Conservation (phyloP, 2,888 invertebrate species). For the Tethea ocularis region DNA sequence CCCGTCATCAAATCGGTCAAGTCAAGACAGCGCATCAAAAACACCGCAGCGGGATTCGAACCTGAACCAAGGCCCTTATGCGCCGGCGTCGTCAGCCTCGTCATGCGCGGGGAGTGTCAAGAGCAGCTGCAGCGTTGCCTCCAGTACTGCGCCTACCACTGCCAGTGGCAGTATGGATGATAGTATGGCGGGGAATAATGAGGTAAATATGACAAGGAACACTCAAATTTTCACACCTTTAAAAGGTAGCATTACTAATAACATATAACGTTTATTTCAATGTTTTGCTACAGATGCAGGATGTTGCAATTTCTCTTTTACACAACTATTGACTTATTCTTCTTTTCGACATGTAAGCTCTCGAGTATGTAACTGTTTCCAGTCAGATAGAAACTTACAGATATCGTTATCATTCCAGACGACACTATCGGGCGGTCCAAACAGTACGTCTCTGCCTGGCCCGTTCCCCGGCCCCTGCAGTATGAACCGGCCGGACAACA, state of each 20-base stretch:
- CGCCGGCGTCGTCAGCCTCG: slow-evolving; percentile 61
- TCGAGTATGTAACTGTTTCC: background rate
- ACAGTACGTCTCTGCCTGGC: slow-evolving; percentile 77
- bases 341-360: too few relatives aligned
- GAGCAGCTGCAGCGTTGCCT: slow-evolving; percentile 65
- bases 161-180: slow-evolving; percentile 59
- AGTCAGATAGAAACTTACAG: slow-evolving; percentile 1
- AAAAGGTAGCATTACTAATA: slow-evolving; percentile 11
- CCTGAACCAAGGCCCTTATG: slow-evolving; percentile 72
- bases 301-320: too few relatives aligned
- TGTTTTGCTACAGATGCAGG: too few relatives aligned
- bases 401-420: slow-evolving; percentile 49
- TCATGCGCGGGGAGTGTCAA: slow-evolving; percentile 57
- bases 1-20: slow-evolving; percentile 75
- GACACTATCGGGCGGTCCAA: slow-evolving; percentile 76
- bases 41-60: slow-evolving; percentile 69
- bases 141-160: slow-evolving; percentile 51
- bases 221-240: too few relatives aligned
- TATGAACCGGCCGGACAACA: slow-evolving; percentile 77
- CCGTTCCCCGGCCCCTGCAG: slow-evolving; percentile 81
- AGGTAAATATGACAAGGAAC: slow-evolving; percentile 45
- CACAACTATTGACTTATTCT: too few relatives aligned
- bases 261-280: slow-evolving; percentile 1
- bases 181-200: slow-evolving; percentile 57
- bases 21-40: slow-evolving; percentile 75